Evolutionary conservation across 2,113 vertebrate genomes (phyloP), one percentile per base, ranked within the genome.

Genomic region (Vidua macroura): DNA sequence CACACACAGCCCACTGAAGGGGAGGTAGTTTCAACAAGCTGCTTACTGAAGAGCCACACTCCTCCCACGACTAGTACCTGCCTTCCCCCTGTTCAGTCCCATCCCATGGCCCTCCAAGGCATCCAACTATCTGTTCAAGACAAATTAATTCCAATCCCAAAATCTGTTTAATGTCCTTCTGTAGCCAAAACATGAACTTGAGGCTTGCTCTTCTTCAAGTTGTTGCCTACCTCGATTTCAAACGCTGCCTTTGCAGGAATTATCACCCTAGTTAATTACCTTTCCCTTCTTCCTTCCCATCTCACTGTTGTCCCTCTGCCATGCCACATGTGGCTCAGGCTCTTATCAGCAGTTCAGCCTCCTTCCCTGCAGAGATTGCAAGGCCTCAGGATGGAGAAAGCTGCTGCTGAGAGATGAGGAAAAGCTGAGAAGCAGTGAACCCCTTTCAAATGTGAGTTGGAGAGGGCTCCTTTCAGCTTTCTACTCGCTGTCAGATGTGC

Each of bases 1-100:
- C 10, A 2, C 0, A 7, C 5, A 14, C 35, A 8, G 17, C 2
- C 8, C 37, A 7, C 17, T 33, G 27, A 88, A 77, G 15, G 15
- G 17, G 12, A 60, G 6, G n/a, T 53, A 46, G 9, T 49, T 89
- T 72, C 41, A 82, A 56, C 31, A 75, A 74, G 31, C 15, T 83
- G 12, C 39, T 86, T 35, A 49, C 16, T 11, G 11, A 74, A 56
- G n/a, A 74, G 18, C 35, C 63, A 51, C 11, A 9, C 2, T 8
- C 10, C 17, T 60, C 24, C 27, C 43, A 51, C 19, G 16, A 43
- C 27, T 51, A 43, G 30, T 59, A 59, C 59, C 30, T 90, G 11
- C 59, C 30, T 89, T 11, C 8, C 6, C 14, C 7, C 23, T 12
- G 7, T 43, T 80, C 52, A 59, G 23, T 67, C 15, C 18, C 41